phyloP scores from a whole-genome alignment of 2,888 invertebrate species.

The Pyrrhia umbra region DNA sequence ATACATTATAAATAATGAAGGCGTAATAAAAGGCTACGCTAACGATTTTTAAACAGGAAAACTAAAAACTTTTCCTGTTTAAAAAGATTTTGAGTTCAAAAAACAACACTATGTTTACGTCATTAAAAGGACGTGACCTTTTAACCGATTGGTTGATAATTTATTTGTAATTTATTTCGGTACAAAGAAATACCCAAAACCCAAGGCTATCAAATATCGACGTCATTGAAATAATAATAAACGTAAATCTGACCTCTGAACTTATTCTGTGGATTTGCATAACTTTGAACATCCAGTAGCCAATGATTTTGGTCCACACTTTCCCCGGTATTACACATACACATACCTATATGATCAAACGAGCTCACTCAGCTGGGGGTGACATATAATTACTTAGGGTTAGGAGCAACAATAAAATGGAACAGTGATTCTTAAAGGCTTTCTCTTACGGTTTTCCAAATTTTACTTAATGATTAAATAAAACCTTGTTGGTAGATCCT shows the following conservation, averaged over 20 bases:
- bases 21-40: too few relatives aligned
- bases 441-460: too few relatives aligned
- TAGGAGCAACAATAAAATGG: slow-evolving; percentile 1
- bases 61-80: slow-evolving; percentile 28
- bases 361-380: slow-evolving; percentile 12
- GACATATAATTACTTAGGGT: too few relatives aligned
- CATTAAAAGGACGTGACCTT: slow-evolving; percentile 16
- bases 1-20: too few relatives aligned
- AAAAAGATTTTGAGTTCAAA: slow-evolving; percentile 16
- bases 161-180: not conserved
- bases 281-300: slow-evolving; percentile 29
- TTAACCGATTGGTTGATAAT: slow-evolving; percentile 6
- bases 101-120: slow-evolving; percentile 20
- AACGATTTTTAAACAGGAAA: slow-evolving; percentile 25
- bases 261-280: slow-evolving; percentile 20
- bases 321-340: slow-evolving; percentile 26
- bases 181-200: slow-evolving; percentile 9
- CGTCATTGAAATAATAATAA: not conserved
- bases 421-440: not conserved
- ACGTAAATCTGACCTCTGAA: slow-evolving; percentile 22
- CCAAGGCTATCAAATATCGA: not conserved
- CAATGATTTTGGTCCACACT: slow-evolving; percentile 39
- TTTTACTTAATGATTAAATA: too few relatives aligned
- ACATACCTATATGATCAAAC: slow-evolving; percentile 36
- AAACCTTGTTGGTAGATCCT: too few relatives aligned